Evolutionary conservation across 92 coral and sea anemone species (phyloP).

Genomic region (Plumapathes pennacea): DNA sequence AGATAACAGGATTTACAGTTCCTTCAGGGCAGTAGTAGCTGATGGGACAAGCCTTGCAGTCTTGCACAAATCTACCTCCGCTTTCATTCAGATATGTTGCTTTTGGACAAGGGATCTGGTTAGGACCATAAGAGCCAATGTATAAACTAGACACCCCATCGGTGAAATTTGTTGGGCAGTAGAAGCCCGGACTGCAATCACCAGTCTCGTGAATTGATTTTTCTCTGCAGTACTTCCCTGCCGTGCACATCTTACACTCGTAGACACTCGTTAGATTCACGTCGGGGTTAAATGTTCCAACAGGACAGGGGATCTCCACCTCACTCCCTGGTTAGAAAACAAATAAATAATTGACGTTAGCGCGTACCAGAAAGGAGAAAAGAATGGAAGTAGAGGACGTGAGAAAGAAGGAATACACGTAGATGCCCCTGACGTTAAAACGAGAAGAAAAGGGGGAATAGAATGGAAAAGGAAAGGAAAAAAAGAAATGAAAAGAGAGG

Average conservation of each 20-base stretch:
- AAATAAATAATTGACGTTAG: too few species aligned
- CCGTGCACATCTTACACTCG: conserved; percentile 78
- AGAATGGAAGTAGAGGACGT: too few species aligned
- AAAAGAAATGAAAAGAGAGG: too few species aligned
- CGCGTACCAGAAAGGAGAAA: too few species aligned
- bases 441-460: too few species aligned
- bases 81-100: conserved; percentile 72
- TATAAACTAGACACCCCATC: conserved; percentile 85
- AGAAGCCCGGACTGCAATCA: conserved; percentile 73
- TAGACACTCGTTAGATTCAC: conserved; percentile 51
- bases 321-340: conserved; percentile 56
- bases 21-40: conserved; percentile 87
- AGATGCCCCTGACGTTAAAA: background rate
- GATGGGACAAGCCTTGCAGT: conserved; percentile 70
- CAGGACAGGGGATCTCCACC: conserved; percentile 88
- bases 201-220: conserved; percentile 65
- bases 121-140: conserved; percentile 96
- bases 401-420: too few species aligned
- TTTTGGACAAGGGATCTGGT: conserved; percentile 91
- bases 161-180: conserved; percentile 97
- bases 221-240: conserved; percentile 92
- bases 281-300: conserved; percentile 87
- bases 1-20: conserved; percentile 62
- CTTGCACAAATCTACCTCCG: conserved; percentile 69
- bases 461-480: too few species aligned